Percentiles rank a stretch among this genome's conserved stretches.
phyloP scores from a whole-genome alignment of 2,797 vertebrate genomes.

The Oreonectes daqikongensis region DNA sequence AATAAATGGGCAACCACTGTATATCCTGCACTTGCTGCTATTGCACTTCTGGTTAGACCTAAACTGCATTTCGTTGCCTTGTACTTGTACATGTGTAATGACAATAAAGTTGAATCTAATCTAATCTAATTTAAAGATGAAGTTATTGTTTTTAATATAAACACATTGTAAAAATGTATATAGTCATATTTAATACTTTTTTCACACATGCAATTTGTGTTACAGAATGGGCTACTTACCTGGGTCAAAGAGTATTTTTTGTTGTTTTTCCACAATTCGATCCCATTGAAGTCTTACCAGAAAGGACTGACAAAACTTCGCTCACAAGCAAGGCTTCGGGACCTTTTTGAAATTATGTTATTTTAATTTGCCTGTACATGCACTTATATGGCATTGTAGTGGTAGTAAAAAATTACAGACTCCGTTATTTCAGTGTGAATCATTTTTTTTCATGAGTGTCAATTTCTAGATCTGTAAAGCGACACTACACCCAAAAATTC shows the following conservation, averaged over 20 bases:
- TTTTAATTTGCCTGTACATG: background rate
- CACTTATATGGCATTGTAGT: background rate
- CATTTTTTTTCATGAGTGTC: background rate
- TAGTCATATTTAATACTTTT: too few species aligned
- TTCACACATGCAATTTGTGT: constrained; percentile 22
- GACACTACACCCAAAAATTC: too few species aligned
- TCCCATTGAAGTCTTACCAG: constrained; percentile 70
- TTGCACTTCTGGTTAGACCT: too few species aligned
- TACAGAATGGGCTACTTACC: constrained; percentile 84
- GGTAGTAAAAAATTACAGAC: background rate
- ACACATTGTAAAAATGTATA: background rate
- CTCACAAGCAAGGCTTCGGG: constrained; percentile 63
- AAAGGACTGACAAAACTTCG: constrained; percentile 69
- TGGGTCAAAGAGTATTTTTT: constrained; percentile 93
- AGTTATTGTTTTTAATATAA: background rate
- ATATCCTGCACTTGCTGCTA: too few species aligned
- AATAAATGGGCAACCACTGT: background rate
- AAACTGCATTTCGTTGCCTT: too few species aligned
- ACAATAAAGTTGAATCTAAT: too few species aligned
- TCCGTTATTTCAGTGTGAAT: constrained; percentile 16
- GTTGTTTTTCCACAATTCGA: constrained; percentile 91
- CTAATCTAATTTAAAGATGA: too few species aligned
- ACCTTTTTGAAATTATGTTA: constrained; percentile 1
- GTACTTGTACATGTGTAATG: too few species aligned
- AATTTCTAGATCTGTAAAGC: background rate